A percentile compares a stretch with the other conserved stretches of the same genome.
These are phyloP conservation scores for Balearica regulorum DNA, from an alignment of 2,797 vertebrate genomes.

Conservation along the genomic window DNA sequence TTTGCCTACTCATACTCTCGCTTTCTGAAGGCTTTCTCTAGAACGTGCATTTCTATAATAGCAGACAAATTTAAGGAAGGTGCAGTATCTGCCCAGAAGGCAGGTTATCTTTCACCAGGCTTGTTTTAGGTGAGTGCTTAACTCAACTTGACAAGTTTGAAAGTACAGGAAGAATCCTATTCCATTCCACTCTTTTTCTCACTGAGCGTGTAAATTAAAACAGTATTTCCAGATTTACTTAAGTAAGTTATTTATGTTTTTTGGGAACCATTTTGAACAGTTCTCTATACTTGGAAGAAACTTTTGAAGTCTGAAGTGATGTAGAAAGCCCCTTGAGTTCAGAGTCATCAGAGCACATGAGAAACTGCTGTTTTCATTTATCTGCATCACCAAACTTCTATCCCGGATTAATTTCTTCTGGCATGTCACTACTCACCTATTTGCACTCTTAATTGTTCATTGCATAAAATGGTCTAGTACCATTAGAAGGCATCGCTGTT, in stretches of 20 bases:
- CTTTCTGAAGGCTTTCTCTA: background rate
- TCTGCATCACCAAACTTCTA: background rate
- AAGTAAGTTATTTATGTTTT: background rate
- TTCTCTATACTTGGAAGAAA: background rate
- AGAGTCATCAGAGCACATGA: background rate
- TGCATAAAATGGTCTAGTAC: background rate
- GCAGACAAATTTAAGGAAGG: background rate
- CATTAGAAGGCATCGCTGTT: background rate
- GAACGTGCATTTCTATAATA: background rate
- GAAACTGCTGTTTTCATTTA: background rate
- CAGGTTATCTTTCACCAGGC: background rate
- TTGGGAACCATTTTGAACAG: background rate
- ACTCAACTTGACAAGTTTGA: background rate
- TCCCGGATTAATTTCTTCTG: background rate
- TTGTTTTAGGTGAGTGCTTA: background rate
- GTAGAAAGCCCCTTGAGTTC: background rate
- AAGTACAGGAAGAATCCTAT: background rate
- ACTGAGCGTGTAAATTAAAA: background rate
- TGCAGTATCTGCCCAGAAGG: background rate
- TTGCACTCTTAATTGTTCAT: background rate
- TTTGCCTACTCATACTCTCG: background rate
- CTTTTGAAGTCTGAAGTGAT: background rate
- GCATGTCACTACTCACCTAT: background rate
- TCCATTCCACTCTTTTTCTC: background rate
- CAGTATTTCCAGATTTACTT: background rate